phyloP scores from a whole-genome alignment of 2,797 vertebrate species.

The Anguilla obscura region DNA sequence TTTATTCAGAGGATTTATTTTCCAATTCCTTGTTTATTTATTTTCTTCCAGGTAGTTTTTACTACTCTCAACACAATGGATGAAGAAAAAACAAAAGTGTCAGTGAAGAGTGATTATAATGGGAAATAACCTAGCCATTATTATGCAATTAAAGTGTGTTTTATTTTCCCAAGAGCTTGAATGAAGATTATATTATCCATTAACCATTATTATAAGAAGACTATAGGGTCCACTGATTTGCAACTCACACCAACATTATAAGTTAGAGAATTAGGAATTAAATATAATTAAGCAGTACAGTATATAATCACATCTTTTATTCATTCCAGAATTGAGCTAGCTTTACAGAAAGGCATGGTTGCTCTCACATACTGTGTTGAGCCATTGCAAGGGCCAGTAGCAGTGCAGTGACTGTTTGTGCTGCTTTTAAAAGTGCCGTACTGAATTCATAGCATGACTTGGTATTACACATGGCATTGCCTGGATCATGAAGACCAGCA shows the following conservation, averaged over 20 bases:
- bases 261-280: conserved; percentile 21
- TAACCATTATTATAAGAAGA: conserved; percentile 32
- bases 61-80: conserved; percentile 6
- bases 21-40: neutral
- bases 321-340: neutral
- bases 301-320: conserved; percentile 8
- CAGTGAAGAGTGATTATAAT: conserved; percentile 26
- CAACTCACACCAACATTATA: conserved; percentile 16
- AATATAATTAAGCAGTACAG: conserved; percentile 19
- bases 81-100: neutral
- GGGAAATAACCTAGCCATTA: conserved; percentile 33
- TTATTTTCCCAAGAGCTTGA: conserved; percentile 32
- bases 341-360: neutral
- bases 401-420: neutral
- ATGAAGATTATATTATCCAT: conserved; percentile 31
- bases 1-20: neutral
- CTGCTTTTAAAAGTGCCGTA: neutral
- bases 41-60: conserved; percentile 18
- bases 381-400: neutral
- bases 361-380: neutral
- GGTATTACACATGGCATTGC: neutral
- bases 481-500: too few species aligned
- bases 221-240: conserved; percentile 27
- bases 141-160: conserved; percentile 29
- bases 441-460: neutral